Evolutionary conservation across 2,113 vertebrate genomes (phyloP), one percentile per base, ranked within the genome.

Genomic region (Benitochromis conjunctus): DNA sequence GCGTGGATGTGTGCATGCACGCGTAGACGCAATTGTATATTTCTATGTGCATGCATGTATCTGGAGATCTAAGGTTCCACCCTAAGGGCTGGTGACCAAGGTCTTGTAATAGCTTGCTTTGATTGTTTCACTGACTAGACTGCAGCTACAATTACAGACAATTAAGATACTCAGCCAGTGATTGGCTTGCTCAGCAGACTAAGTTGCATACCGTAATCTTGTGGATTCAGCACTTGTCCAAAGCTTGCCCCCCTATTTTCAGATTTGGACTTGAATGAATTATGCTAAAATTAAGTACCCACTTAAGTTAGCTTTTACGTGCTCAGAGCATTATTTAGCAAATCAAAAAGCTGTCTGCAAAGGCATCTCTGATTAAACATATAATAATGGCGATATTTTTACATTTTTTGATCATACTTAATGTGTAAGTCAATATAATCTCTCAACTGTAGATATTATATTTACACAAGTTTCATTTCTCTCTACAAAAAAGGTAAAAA

Each of bases 401-500:
- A 7, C 0, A 12, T 57, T 9, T 82, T 41, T 66, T 34, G 16
- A 60, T 81, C 13, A 36, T 21, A 16, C 11, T 81, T 34, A 11
- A 51, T 64, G 18, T 84, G 41, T 64, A 9, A 29, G 62, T 21
- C 7, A 14, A 55, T 34, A 76, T 66, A 18, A 76, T 26, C 9
- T 51, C 51, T 62, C 16, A 87, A 62, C 55, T 48, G 38, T 69
- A 48, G 24, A 76, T 76, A 2, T 29, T 29, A 3, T 48, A 18
- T 62, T 84, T 85, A 79, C 54, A 87, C 74, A 83, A 89, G 91
- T 95, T 95, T 94, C 92, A 94, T 92, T 94, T 95, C 94, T 91
- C 81, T 10, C 69, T 84, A 5, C n/a, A 10, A 53, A 77, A 77
- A 90, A 86, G 43, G 7, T 82, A 87, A 64, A 76, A 84, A 85